Evolutionary conservation across 2,888 invertebrate genomes (phyloP).

Genomic region (Alloplasta piceator): DNA sequence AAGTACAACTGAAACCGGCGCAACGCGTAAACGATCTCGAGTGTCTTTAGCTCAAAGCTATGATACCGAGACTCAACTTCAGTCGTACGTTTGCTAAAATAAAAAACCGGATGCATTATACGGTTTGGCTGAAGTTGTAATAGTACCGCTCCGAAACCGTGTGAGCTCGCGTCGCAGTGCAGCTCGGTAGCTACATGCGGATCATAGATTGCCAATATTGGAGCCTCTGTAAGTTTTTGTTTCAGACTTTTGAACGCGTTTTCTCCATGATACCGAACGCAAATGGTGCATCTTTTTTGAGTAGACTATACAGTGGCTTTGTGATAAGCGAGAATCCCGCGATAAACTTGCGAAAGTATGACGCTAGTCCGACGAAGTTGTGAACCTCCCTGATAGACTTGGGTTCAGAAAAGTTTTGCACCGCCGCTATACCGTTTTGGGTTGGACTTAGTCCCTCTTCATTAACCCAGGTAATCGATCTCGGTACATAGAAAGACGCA

Average conservation of each 20-base stretch:
- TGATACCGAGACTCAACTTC: conserved; percentile 72
- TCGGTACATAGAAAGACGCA: conserved; percentile 11
- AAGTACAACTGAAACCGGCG: conserved; percentile 70
- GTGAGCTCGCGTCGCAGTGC: too few species aligned
- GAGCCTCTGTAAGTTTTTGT: neutral
- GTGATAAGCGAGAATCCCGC: conserved; percentile 11
- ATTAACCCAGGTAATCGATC: conserved; percentile 3
- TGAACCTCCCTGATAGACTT: neutral
- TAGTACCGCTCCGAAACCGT: neutral
- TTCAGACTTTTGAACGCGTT: neutral
- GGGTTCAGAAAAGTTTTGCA: conserved; percentile 1
- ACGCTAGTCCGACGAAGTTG: neutral
- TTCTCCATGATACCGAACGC: neutral
- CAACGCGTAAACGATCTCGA: conserved; percentile 67
- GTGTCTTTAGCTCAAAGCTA: conserved; percentile 76
- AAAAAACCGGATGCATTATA: too few species aligned
- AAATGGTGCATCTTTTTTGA: neutral
- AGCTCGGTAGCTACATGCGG: conserved; percentile 10
- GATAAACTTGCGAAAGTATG: too few species aligned
- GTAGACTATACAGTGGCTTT: neutral
- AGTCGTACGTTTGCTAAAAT: conserved; percentile 31
- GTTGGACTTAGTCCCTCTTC: conserved; percentile 1
- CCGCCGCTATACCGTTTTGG: neutral
- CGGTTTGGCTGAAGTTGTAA: too few species aligned
- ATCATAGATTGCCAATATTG: conserved; percentile 10